Percentiles rank a stretch among this genome's conserved stretches.
phyloP scores from a whole-genome alignment of 1,140 invertebrate genomes.

The Bombus superbus region DNA sequence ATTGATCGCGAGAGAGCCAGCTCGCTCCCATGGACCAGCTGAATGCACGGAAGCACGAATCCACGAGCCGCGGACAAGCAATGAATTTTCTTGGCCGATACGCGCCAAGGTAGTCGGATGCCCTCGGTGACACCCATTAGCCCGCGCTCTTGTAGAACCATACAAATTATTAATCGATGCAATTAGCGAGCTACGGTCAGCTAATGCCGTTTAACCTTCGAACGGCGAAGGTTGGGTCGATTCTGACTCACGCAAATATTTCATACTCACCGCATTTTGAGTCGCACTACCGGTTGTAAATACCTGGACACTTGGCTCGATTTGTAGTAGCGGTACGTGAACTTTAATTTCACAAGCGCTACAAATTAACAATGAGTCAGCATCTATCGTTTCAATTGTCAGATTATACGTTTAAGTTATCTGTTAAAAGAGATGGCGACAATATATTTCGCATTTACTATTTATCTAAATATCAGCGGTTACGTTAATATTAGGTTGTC shows the following conservation, averaged over 20 bases:
- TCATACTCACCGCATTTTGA: too few relatives aligned
- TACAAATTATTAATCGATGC: conserved; percentile 73
- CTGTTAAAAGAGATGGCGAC: too few relatives aligned
- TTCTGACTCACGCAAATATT: background rate
- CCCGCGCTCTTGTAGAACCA: conserved; percentile 26
- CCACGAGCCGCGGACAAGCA: conserved; percentile 2
- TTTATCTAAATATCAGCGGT: too few relatives aligned
- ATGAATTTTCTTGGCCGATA: conserved; percentile 20
- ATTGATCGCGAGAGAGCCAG: background rate
- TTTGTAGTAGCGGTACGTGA: background rate
- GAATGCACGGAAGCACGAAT: conserved; percentile 46
- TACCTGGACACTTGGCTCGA: background rate
- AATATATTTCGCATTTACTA: too few relatives aligned
- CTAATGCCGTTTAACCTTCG: too few relatives aligned
- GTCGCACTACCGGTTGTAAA: too few relatives aligned
- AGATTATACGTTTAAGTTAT: too few relatives aligned
- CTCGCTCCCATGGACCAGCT: conserved; percentile 29
- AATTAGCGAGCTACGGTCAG: conserved; percentile 60
- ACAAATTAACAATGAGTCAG: too few relatives aligned
- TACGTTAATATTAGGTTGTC: too few relatives aligned
- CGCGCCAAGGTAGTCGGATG: background rate
- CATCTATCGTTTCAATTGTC: too few relatives aligned
- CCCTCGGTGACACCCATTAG: conserved; percentile 49
- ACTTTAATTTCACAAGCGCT: background rate
- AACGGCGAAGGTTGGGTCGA: background rate